Conservation (phyloP, 2,797 vertebrate genomes). For the Adrianichthys oophorus region DNA sequence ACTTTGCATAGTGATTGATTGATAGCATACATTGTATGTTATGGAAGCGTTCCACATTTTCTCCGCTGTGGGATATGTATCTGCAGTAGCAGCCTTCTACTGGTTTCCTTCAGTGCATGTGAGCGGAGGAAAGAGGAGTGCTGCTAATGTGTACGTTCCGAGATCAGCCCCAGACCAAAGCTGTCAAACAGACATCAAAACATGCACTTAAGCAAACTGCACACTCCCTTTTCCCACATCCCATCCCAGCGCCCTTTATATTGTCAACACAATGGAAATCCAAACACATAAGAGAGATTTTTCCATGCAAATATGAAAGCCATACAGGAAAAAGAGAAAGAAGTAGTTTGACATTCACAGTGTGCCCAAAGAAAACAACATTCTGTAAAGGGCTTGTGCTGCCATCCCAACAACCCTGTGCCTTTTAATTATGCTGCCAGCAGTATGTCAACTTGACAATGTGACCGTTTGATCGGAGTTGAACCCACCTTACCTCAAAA, state of each 20-base stretch:
- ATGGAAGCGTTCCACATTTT: slow-evolving; percentile 70
- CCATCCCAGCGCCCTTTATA: slow-evolving; percentile 76
- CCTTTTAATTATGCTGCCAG: slow-evolving; percentile 75
- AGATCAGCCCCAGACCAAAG: slow-evolving; percentile 76
- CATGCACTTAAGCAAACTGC: slow-evolving; percentile 78
- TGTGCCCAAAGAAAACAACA: slow-evolving; percentile 75
- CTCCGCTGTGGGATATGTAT: slow-evolving; percentile 65
- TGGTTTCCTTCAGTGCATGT: slow-evolving; percentile 72
- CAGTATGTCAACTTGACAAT: slow-evolving; percentile 76
- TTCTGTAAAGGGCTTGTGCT: slow-evolving; percentile 64
- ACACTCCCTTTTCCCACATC: slow-evolving; percentile 78
- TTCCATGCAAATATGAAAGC: slow-evolving; percentile 84
- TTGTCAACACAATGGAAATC: slow-evolving; percentile 83
- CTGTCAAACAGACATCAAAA: slow-evolving; percentile 80
- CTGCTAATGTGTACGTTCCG: slow-evolving; percentile 68
- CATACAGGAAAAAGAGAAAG: slow-evolving; percentile 79
- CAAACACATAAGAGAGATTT: slow-evolving; percentile 82
- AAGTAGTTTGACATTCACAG: slow-evolving; percentile 69
- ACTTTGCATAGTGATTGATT: slow-evolving; percentile 68
- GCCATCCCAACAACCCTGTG: slow-evolving; percentile 61
- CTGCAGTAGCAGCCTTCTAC: slow-evolving; percentile 69
- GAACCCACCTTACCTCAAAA: slow-evolving; percentile 66
- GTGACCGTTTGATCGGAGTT: slow-evolving; percentile 72
- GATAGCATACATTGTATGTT: slow-evolving; percentile 55
- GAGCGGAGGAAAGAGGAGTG: slow-evolving; percentile 67